phyloP scores from a whole-genome alignment of 2,888 invertebrate species.

The Didymodactylos carnosus region DNA sequence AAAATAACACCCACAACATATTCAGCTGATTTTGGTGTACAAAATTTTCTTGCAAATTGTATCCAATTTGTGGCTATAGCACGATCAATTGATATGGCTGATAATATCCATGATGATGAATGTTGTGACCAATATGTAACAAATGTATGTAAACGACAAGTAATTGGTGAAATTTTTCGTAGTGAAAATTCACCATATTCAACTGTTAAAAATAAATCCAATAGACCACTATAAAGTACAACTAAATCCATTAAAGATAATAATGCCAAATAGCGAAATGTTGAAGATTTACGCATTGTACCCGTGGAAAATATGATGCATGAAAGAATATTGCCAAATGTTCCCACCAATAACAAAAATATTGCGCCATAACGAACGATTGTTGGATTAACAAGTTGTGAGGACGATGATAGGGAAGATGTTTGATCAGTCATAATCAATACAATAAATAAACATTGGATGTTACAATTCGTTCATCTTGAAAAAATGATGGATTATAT shows the following conservation, averaged over 20 bases:
- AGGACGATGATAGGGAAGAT: no score
- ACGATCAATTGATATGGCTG: slow-evolving; percentile 8
- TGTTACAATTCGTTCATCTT: no score
- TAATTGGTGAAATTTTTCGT: neutral
- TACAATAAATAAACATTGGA: no score
- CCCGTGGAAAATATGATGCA: slow-evolving; percentile 1
- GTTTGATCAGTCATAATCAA: no score
- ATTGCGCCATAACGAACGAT: slow-evolving; percentile 5
- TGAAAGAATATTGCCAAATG: slow-evolving; percentile 11
- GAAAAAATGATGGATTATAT: no score
- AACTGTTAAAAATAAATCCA: slow-evolving; percentile 9
- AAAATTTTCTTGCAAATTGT: slow-evolving; percentile 10
- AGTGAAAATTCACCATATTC: slow-evolving; percentile 2
- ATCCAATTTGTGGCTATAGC: slow-evolving; percentile 13
- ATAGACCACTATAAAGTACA: slow-evolving; percentile 1
- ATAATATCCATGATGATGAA: slow-evolving; percentile 7
- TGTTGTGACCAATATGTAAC: slow-evolving; percentile 9
- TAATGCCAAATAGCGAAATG: slow-evolving; percentile 11
- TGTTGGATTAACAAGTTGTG: no score
- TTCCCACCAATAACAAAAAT: neutral
- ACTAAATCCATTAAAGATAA: slow-evolving; percentile 11
- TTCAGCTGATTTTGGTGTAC: slow-evolving; percentile 3
- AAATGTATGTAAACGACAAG: slow-evolving; percentile 10
- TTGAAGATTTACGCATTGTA: slow-evolving; percentile 11
- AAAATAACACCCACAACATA: slow-evolving; percentile 2